Evolutionary conservation across 2,113 vertebrate genomes (phyloP).

Genomic region (Alethe castanea): DNA sequence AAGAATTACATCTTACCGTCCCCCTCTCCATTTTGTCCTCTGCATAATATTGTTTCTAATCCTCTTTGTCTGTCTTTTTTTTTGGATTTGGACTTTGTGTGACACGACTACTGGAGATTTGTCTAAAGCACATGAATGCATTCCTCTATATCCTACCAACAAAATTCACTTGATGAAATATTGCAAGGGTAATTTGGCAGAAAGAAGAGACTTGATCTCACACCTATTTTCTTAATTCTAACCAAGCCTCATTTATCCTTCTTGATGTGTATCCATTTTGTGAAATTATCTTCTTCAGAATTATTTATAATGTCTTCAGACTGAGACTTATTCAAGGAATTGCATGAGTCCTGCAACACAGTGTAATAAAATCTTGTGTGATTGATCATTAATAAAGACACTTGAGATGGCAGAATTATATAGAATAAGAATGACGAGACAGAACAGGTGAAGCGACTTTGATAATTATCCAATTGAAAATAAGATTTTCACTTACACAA

Average conservation of each 20-base stretch:
- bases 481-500: neutral
- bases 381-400: neutral
- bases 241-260: neutral
- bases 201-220: neutral
- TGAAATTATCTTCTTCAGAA: neutral
- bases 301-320: neutral
- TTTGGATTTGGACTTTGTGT: neutral
- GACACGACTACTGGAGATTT: neutral
- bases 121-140: neutral
- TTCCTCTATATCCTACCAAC: fast-evolving
- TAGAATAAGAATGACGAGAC: neutral
- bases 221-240: neutral
- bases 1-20: neutral
- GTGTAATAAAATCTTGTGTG: neutral
- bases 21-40: neutral
- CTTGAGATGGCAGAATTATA: neutral
- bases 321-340: neutral
- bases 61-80: neutral
- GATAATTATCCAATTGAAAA: neutral
- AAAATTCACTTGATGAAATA: neutral
- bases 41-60: neutral
- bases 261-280: neutral
- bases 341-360: neutral
- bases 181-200: neutral
- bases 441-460: neutral